Base-by-base conservation (phyloP, 2,888 invertebrate genomes). In the Lathronympha strigana region DNA sequence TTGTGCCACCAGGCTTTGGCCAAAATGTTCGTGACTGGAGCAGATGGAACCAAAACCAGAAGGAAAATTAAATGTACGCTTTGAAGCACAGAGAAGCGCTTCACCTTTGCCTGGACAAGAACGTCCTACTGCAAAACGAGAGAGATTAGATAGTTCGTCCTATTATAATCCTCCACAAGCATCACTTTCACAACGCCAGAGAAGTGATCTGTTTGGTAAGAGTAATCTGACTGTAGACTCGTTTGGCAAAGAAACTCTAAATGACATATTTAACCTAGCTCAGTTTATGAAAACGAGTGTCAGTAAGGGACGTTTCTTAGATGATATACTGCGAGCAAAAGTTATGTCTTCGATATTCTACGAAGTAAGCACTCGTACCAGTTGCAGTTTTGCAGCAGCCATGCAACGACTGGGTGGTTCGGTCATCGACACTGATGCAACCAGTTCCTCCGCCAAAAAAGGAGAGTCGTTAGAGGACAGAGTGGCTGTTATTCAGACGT, bases 341-440 rank as follows among this genome's bases (percentile, higher is more conserved):
- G 93, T 99, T 2, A 96, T 99, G 97, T 97, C 98, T 2, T 97
- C 97, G 0, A 95, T 99, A 80, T 99, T 99, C 87, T 99, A 98
- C 87, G 99, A 99, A 93, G 98, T 96, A 0, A 99, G 98, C 82
- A 99, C 99, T 0, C 93, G 99, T 68, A 99, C 99, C 0, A 96
- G 96, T 75, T 97, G 97, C 83, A 99, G 99, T 81, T 99, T 99
- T 90, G 94, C 97, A 0, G 97, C 98, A 0, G 99, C 99, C 0
- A 99, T 99, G 98, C 96, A 97, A 82, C 93, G 99, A 69, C 93
- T 99, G 4, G 99, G 99, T 6, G 99, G 99, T 0, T 94, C 95
- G 23, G 98, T 99, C 0, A 95, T 98, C 73, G 94, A 96, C 79
- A 97, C 99, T 88, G 97, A 99, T 80, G 96, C 97, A 73, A 94